Evolutionary conservation across 53 echinoderm and acorn worm species (phyloP).

Genomic region (Pentamera pediparva): DNA sequence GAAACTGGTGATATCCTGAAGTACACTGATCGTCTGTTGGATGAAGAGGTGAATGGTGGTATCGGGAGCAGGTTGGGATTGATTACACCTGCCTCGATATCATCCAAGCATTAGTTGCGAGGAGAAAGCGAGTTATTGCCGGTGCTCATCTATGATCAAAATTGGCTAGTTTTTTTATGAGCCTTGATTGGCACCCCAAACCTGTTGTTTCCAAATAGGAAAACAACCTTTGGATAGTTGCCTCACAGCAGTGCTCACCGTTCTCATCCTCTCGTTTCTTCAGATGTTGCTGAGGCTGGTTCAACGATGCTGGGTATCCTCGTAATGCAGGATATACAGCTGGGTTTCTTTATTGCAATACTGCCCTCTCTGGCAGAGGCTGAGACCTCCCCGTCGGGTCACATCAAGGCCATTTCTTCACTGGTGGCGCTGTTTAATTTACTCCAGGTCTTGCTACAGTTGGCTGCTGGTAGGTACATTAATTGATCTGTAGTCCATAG

Average conservation of each 20-base stretch:
- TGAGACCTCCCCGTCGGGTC: constrained; percentile 23
- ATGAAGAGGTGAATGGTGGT: too few relatives aligned
- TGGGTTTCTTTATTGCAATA: constrained; percentile 81
- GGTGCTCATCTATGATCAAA: too few relatives aligned
- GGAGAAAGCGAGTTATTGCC: too few relatives aligned
- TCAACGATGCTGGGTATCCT: constrained; percentile 84
- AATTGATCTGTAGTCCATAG: background rate
- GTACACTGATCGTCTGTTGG: too few relatives aligned
- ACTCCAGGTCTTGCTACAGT: constrained; percentile 10
- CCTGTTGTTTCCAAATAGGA: too few relatives aligned
- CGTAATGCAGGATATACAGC: constrained; percentile 94
- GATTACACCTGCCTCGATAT: too few relatives aligned
- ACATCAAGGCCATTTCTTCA: background rate
- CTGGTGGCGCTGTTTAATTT: constrained; percentile 25
- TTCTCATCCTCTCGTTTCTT: background rate
- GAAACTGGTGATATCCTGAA: too few relatives aligned
- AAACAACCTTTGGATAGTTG: too few relatives aligned
- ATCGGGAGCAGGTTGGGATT: too few relatives aligned
- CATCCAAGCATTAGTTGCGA: too few relatives aligned
- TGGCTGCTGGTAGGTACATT: constrained; percentile 35
- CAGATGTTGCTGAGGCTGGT: constrained; percentile 65
- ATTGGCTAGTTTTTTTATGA: too few relatives aligned
- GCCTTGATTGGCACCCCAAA: too few relatives aligned
- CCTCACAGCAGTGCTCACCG: background rate
- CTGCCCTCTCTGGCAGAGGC: constrained; percentile 82